A percentile compares a stretch with the other conserved stretches of the same genome.
These are phyloP conservation scores for Artibeus lituratus DNA, from an alignment of 2,797 vertebrate genomes.

Conservation along the genomic window DNA sequence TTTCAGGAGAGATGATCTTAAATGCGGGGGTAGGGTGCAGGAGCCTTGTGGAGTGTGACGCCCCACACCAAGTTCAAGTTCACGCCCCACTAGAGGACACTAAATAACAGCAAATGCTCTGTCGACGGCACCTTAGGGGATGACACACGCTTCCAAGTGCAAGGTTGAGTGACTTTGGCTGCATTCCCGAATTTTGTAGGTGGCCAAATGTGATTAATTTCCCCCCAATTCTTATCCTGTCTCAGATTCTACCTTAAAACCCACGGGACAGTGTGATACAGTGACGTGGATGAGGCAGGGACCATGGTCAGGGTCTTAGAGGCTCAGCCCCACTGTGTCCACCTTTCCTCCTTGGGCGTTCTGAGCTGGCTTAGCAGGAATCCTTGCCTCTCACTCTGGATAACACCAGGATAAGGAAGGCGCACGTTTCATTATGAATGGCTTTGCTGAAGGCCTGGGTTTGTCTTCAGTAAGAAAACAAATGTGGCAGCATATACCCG, in stretches of 20 bases:
- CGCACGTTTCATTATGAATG: rapidly evolving
- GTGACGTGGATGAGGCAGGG: neutral
- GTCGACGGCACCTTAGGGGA: neutral
- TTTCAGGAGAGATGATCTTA: conserved; percentile 47
- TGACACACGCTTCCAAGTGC: neutral
- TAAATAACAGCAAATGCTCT: neutral
- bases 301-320: neutral
- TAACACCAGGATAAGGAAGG: neutral
- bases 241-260: neutral
- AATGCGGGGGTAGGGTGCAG: neutral
- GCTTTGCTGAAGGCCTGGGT: neutral
- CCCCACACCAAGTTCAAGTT: neutral
- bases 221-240: neutral
- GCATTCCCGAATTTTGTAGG: neutral
- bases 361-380: rapidly evolving
- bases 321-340: neutral
- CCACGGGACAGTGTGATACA: rapidly evolving
- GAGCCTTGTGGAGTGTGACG: neutral
- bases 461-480: neutral
- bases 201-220: neutral
- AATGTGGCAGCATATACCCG: neutral
- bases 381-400: neutral
- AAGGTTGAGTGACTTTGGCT: conserved; percentile 24
- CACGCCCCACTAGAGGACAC: conserved; percentile 14
- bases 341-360: neutral